Conservation (phyloP, 2,888 invertebrate species). For the Melitaea athalia region DNA sequence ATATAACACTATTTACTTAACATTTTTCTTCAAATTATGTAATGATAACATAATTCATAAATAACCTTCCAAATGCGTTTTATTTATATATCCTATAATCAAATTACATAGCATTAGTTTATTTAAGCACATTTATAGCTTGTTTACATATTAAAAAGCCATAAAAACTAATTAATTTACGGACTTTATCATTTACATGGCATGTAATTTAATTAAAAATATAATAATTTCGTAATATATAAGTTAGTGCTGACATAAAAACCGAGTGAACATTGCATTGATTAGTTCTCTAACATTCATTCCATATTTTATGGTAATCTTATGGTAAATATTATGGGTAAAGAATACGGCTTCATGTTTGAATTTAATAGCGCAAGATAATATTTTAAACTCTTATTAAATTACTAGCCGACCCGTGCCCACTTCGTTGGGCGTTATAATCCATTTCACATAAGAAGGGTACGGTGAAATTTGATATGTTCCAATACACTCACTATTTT, state of each 20-base stretch:
- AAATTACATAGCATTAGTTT: no score
- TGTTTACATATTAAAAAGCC: background rate
- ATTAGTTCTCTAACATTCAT: constrained; percentile 1
- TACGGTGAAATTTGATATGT: no score
- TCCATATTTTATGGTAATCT: constrained; percentile 1
- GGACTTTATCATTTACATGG: background rate
- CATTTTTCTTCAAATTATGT: no score
- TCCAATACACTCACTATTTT: no score
- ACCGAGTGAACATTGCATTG: background rate
- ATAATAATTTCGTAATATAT: background rate
- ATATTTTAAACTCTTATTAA: background rate
- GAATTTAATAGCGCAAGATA: background rate
- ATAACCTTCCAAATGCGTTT: no score
- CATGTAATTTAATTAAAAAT: background rate
- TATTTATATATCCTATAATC: no score
- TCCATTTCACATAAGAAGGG: no score
- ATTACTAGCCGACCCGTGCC: no score
- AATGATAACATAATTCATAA: no score
- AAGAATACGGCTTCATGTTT: background rate
- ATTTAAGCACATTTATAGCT: background rate
- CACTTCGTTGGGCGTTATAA: no score
- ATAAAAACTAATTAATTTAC: background rate
- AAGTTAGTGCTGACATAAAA: background rate
- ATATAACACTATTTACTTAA: no score
- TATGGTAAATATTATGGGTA: background rate